Evolutionary conservation across 2,113 vertebrate genomes (phyloP).

Genomic region (Peromyscus californicus): DNA sequence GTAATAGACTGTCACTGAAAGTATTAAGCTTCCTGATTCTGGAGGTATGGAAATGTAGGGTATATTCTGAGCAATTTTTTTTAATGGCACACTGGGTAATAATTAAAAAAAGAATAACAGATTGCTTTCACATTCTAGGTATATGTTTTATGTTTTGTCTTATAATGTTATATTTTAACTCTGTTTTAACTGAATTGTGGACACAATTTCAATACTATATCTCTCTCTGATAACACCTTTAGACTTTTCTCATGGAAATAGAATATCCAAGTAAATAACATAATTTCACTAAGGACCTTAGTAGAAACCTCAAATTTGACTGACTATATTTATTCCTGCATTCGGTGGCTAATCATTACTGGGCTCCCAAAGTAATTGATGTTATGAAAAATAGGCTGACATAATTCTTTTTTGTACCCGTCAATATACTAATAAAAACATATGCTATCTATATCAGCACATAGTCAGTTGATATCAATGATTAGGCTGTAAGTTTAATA

Average conservation of each 20-base stretch:
- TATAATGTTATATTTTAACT: background rate
- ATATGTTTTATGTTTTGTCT: background rate
- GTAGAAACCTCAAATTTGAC: background rate
- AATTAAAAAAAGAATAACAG: background rate
- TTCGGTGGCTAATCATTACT: background rate
- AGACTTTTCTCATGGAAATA: background rate
- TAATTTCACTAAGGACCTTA: background rate
- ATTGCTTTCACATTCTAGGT: background rate
- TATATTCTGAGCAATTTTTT: background rate
- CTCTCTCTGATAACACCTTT: background rate
- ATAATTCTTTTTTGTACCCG: background rate
- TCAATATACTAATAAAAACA: background rate
- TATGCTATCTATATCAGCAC: background rate
- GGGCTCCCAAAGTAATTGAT: background rate
- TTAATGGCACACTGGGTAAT: background rate
- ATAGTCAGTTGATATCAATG: conserved; percentile 48
- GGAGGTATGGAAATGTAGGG: background rate
- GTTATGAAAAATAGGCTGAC: background rate
- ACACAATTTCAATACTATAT: background rate
- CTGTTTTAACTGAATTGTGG: background rate
- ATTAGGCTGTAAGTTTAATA: conserved; percentile 22
- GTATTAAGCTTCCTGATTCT: background rate
- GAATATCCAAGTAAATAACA: conserved; percentile 4
- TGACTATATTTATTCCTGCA: background rate
- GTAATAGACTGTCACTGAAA: background rate